These are phyloP conservation scores for Camponotus vicinus DNA, from an alignment of 1,140 invertebrate genomes.

Conservation along the genomic window DNA sequence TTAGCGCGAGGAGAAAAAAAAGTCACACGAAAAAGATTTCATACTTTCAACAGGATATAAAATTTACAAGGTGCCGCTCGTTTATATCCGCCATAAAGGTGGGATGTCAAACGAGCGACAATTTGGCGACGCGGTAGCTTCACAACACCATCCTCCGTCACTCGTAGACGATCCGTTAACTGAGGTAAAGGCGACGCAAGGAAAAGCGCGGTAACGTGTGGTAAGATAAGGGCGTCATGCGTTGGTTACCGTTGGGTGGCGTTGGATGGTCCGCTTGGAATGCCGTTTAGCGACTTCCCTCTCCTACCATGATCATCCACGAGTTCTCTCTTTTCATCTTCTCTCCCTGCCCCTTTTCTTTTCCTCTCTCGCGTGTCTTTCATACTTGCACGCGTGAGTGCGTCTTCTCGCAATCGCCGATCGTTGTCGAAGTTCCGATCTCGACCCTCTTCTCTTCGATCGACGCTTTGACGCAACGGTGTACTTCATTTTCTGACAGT, in stretches of 20 bases:
- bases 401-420: conserved; percentile 62
- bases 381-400: conserved; percentile 58
- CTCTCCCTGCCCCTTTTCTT: conserved; percentile 45
- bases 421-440: conserved; percentile 62
- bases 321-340: conserved; percentile 47
- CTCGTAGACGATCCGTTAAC: conserved; percentile 72
- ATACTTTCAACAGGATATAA: neutral
- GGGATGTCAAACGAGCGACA: conserved; percentile 2
- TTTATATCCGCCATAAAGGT: conserved; percentile 50
- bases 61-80: conserved; percentile 15
- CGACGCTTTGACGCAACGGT: neutral
- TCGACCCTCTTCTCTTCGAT: conserved; percentile 13
- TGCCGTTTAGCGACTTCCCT: conserved; percentile 85
- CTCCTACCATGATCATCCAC: conserved; percentile 75
- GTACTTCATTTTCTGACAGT: conserved; percentile 9
- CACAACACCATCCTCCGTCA: conserved; percentile 63
- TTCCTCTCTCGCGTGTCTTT: conserved; percentile 64
- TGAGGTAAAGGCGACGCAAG: conserved; percentile 69
- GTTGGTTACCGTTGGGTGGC: conserved; percentile 85
- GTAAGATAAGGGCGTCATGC: conserved; percentile 79
- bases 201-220: conserved; percentile 71
- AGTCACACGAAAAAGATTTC: neutral
- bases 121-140: conserved; percentile 29
- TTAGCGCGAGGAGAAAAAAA: neutral
- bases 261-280: conserved; percentile 83